Conservation (phyloP, 2,113 vertebrate genomes). For the Tamias sibiricus region DNA sequence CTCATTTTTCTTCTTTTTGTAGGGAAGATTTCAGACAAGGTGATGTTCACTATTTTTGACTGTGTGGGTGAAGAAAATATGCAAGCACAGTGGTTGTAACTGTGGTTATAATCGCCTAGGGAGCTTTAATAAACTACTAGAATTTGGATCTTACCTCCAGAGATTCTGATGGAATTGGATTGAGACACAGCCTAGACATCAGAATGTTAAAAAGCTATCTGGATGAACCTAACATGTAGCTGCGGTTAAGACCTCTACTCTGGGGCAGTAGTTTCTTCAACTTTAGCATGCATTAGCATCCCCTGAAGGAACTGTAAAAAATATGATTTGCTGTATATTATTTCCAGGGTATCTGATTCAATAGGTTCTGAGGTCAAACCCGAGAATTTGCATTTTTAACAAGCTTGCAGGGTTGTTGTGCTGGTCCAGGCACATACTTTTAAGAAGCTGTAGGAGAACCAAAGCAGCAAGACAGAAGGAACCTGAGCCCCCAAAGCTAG, state of each 20-base stretch:
- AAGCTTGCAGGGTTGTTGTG: not conserved
- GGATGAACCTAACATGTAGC: not conserved
- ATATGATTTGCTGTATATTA: not conserved
- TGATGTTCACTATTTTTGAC: not conserved
- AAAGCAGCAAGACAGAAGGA: not conserved
- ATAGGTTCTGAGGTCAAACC: not conserved
- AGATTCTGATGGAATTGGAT: not conserved
- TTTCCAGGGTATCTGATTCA: not conserved
- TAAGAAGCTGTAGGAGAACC: not conserved
- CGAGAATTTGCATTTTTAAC: not conserved
- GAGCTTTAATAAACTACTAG: not conserved
- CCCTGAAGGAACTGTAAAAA: not conserved
- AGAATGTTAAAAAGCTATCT: not conserved
- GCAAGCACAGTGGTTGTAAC: not conserved
- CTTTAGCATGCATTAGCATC: not conserved
- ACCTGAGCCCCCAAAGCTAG: not conserved
- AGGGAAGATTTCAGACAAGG: not conserved
- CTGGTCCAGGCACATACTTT: not conserved
- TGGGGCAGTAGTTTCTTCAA: not conserved
- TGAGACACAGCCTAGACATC: not conserved
- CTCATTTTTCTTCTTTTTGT: not conserved
- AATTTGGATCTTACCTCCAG: not conserved
- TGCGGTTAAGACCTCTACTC: not conserved
- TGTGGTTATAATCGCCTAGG: not conserved
- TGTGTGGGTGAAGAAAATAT: not conserved